Conservation (phyloP, 2,113 vertebrate species). For the Sinocyclocheilus grahami region DNA sequence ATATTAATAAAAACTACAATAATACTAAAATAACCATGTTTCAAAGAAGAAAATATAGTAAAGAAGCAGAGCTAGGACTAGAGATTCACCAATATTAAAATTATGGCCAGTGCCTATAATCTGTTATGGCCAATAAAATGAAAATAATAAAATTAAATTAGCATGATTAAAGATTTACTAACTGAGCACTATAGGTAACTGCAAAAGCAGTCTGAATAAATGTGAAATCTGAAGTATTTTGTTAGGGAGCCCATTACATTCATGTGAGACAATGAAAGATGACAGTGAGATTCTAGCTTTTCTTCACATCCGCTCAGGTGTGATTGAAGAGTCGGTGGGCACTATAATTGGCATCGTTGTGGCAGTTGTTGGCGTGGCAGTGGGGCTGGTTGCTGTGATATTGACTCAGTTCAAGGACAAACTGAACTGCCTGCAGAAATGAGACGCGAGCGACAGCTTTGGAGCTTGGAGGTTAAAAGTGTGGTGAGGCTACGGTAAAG, state of each 20-base stretch:
- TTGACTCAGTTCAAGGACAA: constrained; percentile 65
- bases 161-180: not conserved
- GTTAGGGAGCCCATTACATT: not conserved
- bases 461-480: not conserved
- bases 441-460: not conserved
- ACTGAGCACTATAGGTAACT: not conserved
- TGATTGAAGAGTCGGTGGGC: constrained; percentile 71
- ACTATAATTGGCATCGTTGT: constrained; percentile 66
- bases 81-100: not conserved
- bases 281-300: not conserved
- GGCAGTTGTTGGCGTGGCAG: constrained; percentile 63
- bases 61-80: not conserved
- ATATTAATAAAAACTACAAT: not conserved
- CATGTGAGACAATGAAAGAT: not conserved
- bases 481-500: not conserved
- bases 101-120: not conserved
- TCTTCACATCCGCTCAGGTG: constrained; percentile 53
- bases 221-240: not conserved
- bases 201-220: not conserved
- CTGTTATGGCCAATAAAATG: not conserved
- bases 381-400: constrained; percentile 65
- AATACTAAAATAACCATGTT: too few species aligned
- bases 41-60: not conserved
- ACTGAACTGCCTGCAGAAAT: constrained; percentile 60
- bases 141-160: not conserved